A percentile compares a stretch with the other conserved stretches of the same genome.
phyloP scores from a whole-genome alignment of 2,888 invertebrate genomes.

The Scelioninae gen. 1 region DNA sequence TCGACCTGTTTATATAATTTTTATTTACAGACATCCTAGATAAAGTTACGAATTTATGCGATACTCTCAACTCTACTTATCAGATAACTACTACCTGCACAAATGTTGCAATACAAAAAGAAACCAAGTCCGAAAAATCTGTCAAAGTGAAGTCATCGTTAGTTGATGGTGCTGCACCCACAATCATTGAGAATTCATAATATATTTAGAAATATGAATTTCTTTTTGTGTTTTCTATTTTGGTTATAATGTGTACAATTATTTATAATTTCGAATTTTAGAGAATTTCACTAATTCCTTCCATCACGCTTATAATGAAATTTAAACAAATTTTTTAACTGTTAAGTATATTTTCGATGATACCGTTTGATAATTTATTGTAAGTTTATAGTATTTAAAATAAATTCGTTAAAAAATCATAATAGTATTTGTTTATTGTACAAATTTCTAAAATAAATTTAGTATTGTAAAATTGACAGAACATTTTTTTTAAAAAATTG shows the following conservation, averaged over 20 bases:
- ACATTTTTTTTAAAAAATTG: no score
- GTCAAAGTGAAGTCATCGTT: background rate
- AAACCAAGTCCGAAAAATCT: background rate
- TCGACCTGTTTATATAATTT: background rate
- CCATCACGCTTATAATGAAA: background rate
- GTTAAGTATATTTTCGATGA: background rate
- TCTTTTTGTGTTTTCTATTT: background rate
- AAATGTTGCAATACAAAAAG: background rate
- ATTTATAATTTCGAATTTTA: slow-evolving; percentile 8
- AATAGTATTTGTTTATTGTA: background rate
- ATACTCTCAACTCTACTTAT: slow-evolving; percentile 69
- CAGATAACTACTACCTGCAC: background rate
- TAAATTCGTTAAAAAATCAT: background rate
- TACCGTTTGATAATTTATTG: slow-evolving; percentile 5
- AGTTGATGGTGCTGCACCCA: background rate
- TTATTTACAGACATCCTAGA: slow-evolving; percentile 76
- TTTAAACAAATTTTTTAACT: background rate
- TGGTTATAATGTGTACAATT: slow-evolving; percentile 18
- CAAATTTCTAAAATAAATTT: background rate
- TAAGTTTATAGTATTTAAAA: background rate
- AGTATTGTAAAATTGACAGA: no score
- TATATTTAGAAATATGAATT: background rate
- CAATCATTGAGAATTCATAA: background rate
- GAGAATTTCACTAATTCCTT: background rate
- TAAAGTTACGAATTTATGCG: slow-evolving; percentile 74